Evolutionary conservation across 2,888 invertebrate species (phyloP), one percentile per base, ranked within the genome.

Genomic region (Saturnia japonica): DNA sequence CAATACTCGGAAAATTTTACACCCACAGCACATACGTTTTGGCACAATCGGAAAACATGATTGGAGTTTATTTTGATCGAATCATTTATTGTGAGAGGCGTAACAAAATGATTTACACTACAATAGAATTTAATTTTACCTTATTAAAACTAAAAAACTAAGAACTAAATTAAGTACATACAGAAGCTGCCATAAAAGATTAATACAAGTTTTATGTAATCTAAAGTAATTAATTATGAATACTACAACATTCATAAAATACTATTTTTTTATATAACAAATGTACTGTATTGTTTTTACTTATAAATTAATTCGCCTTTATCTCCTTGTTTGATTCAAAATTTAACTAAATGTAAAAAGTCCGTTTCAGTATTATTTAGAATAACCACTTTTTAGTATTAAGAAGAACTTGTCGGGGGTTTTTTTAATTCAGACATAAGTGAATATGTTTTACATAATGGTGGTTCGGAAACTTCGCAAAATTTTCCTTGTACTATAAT

Each of bases 161-260:
- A 51, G 8, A n/a, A 4, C 22, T 22, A 54, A 11, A 62, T 62
- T 64, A 64, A 64, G 64, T 64, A 64, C 64, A 40, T 40, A 64
- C 64, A 40, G 40, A 40, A 64, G 64, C 64, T 64, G 64, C 64
- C 64, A 64, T 64, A 64, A n/a, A 47, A 1, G 19, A 47, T 19
- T 47, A 47, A 19, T 47, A n/a, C n/a, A n/a, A n/a, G n/a, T n/a
- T n/a, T n/a, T n/a, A n/a, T n/a, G n/a, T n/a, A n/a, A n/a, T n/a
- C n/a, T n/a, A 34, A 34, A 4, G 34, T 34, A 34, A 34, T 34
- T 34, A 34, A 34, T 34, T 34, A 6, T 2, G 34, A 34, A 34
- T 34, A 34, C 34, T 34, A 34, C 6, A 34, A 6, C 34, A n/a
- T n/a, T n/a, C n/a, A 34, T 34, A 34, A 34, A 34, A 34, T 2